phyloP scores from a whole-genome alignment of 2,888 invertebrate genomes.

The Schrankia costaestrigalis region DNA sequence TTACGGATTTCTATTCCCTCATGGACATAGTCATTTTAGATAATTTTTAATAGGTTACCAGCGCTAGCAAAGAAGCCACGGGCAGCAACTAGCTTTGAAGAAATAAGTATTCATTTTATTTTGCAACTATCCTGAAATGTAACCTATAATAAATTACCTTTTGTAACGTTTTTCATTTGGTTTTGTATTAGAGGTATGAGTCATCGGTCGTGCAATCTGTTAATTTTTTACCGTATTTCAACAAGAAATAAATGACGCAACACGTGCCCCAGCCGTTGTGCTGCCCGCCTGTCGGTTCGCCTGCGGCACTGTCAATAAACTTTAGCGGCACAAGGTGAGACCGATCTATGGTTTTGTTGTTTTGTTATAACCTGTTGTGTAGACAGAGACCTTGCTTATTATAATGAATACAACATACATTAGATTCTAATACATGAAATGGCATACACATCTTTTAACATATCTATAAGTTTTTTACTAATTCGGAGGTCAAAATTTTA shows the following conservation, averaged over 20 bases:
- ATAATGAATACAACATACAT: constrained; percentile 14
- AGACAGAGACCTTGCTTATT: constrained; percentile 39
- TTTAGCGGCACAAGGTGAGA: constrained; percentile 69
- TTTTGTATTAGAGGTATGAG: constrained; percentile 29
- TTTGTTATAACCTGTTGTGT: constrained; percentile 50
- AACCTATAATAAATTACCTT: background rate
- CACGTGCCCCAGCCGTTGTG: constrained; percentile 50
- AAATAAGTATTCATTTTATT: too few species aligned
- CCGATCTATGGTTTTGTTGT: constrained; percentile 47
- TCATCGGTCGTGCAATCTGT: constrained; percentile 55
- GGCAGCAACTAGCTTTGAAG: too few species aligned
- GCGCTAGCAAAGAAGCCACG: too few species aligned
- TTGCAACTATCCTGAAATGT: too few species aligned
- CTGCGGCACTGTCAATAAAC: constrained; percentile 77
- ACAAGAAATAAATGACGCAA: constrained; percentile 65
- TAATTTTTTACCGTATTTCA: constrained; percentile 54
- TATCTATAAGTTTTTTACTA: too few species aligned
- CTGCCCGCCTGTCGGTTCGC: constrained; percentile 45
- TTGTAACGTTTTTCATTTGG: constrained; percentile 7
- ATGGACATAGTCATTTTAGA: too few species aligned
- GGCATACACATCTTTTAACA: too few species aligned
- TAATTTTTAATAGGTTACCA: too few species aligned
- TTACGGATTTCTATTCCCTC: too few species aligned
- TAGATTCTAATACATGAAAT: too few species aligned
- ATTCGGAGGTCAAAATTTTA: constrained; percentile 56